Conservation (phyloP, 2,797 vertebrate species). For the Hipposideros larvatus region DNA sequence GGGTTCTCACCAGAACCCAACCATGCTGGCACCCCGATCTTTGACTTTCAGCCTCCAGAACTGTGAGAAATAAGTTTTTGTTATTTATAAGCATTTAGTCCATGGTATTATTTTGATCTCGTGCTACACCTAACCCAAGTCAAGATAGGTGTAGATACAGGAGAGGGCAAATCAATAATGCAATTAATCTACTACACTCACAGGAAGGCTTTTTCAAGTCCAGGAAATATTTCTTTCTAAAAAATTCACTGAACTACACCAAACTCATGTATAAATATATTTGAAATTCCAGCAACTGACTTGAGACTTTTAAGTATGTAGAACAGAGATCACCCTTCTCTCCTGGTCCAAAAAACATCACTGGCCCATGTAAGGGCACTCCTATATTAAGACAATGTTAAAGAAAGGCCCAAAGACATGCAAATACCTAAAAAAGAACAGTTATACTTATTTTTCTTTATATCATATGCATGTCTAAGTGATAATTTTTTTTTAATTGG, state of each 20-base stretch:
- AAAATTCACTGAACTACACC: not conserved
- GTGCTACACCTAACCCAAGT: not conserved
- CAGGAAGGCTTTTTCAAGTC: not conserved
- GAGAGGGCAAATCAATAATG: not conserved
- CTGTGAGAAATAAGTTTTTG: not conserved
- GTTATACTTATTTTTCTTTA: slow-evolving; percentile 34
- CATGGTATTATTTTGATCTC: not conserved
- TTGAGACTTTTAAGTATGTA: not conserved
- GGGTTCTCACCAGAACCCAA: not conserved
- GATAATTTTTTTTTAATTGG: not conserved
- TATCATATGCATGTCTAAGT: not conserved
- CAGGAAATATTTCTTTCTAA: not conserved
- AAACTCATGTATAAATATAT: not conserved
- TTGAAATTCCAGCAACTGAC: slow-evolving; percentile 21
- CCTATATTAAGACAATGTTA: slow-evolving; percentile 25
- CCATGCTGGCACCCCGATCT: not conserved
- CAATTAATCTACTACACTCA: not conserved
- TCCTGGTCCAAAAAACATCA: not conserved
- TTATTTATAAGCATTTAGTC: not conserved
- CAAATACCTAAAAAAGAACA: slow-evolving; percentile 31
- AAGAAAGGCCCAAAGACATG: not conserved
- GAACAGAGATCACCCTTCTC: slow-evolving; percentile 11
- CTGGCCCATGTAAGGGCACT: not conserved
- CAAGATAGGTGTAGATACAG: not conserved
- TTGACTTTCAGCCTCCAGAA: not conserved